Evolutionary conservation across 1,140 invertebrate genomes (phyloP).

Genomic region (Danaus plexippus): DNA sequence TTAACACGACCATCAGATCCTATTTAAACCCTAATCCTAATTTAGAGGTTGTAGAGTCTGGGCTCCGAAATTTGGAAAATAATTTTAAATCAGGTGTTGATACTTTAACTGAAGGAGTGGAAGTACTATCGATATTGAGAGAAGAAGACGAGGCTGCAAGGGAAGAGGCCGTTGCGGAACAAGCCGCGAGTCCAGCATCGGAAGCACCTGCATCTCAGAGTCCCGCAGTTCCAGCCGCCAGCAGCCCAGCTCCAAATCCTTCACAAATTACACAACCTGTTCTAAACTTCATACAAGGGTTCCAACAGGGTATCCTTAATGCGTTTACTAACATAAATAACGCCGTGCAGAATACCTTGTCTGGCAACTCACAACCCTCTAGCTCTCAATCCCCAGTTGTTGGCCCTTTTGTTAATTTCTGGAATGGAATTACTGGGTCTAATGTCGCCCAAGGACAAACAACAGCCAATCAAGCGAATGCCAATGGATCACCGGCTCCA

Average conservation of each 20-base stretch:
- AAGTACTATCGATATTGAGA: conserved; percentile 34
- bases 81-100: conserved; percentile 42
- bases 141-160: conserved; percentile 36
- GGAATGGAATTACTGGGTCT: conserved; percentile 11
- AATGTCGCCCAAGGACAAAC: conserved; percentile 11
- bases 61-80: conserved; percentile 35
- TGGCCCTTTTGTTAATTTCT: conserved; percentile 7
- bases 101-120: conserved; percentile 41
- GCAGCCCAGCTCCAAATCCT: conserved; percentile 10
- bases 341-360: conserved; percentile 15
- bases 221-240: conserved; percentile 5
- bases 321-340: conserved; percentile 12
- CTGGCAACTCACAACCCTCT: neutral
- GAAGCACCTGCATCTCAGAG: neutral
- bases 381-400: too few relatives aligned
- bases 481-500: neutral
- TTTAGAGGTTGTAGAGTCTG: conserved; percentile 15
- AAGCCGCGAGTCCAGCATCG: neutral
- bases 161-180: conserved; percentile 18
- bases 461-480: conserved; percentile 1
- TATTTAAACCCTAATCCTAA: conserved; percentile 26
- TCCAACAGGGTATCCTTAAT: conserved; percentile 9
- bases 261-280: conserved; percentile 1
- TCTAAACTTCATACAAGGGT: conserved; percentile 1
- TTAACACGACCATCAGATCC: conserved; percentile 38